phyloP scores from a whole-genome alignment of 1,140 invertebrate species.

The Callitettix versicolor region DNA sequence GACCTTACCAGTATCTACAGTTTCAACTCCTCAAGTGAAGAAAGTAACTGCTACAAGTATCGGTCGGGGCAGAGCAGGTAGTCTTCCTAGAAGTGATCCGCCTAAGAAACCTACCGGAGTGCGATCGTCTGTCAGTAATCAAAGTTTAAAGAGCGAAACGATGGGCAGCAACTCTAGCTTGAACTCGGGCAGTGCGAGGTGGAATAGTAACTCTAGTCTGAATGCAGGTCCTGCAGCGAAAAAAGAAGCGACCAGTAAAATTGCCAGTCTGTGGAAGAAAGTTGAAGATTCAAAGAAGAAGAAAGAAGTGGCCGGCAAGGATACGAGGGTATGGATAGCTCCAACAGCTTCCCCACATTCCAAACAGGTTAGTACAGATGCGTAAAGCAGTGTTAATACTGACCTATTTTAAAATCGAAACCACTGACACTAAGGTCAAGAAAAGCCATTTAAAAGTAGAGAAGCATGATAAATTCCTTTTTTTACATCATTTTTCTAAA shows the following conservation, averaged over 20 bases:
- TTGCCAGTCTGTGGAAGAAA: conserved; percentile 79
- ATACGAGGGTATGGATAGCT: conserved; percentile 54
- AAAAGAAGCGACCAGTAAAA: conserved; percentile 73
- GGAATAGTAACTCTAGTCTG: conserved; percentile 47
- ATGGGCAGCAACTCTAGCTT: conserved; percentile 23
- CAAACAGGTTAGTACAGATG: conserved; percentile 18
- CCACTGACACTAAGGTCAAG: too few relatives aligned
- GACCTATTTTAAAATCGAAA: too few relatives aligned
- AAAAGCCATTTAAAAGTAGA: too few relatives aligned
- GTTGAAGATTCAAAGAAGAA: conserved; percentile 62
- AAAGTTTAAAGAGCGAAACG: conserved; percentile 36
- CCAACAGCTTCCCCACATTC: conserved; percentile 24
- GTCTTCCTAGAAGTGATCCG: conserved; percentile 17
- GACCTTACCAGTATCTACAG: conserved; percentile 14
- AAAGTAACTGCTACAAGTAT: conserved; percentile 7
- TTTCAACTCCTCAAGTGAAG: conserved; percentile 17
- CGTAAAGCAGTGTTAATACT: too few relatives aligned
- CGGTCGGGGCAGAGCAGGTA: conserved; percentile 21
- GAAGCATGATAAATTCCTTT: too few relatives aligned
- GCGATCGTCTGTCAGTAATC: conserved; percentile 30
- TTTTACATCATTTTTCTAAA: too few relatives aligned
- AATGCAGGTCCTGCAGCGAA: conserved; percentile 37
- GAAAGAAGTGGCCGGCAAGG: conserved; percentile 40
- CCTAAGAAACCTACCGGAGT: conserved; percentile 18
- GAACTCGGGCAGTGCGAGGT: conserved; percentile 17